phyloP scores from a whole-genome alignment of 2,797 vertebrate genomes.

The Coracias cyanogaster region DNA sequence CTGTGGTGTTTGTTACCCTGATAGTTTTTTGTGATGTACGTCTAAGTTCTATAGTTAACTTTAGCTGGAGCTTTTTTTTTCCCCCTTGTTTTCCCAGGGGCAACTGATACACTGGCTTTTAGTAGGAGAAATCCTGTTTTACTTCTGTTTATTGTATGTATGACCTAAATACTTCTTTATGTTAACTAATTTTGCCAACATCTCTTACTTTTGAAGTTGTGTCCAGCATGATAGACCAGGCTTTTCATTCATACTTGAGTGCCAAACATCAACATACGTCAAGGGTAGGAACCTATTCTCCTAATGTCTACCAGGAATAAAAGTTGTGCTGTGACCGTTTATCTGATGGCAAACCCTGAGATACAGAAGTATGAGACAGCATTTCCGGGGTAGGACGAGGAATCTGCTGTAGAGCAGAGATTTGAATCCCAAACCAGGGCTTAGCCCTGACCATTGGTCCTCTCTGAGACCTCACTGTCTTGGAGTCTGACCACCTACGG shows the following conservation, averaged over 20 bases:
- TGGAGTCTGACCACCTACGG: neutral
- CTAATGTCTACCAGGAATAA: fast-evolving
- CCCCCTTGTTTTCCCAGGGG: neutral
- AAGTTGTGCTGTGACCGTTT: neutral
- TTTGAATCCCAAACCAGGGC: neutral
- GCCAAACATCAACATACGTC: neutral
- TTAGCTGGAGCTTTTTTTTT: neutral
- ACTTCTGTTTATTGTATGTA: neutral
- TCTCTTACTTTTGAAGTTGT: neutral
- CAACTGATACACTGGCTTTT: neutral
- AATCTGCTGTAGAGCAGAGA: neutral
- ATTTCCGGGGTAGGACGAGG: neutral
- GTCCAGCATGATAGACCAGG: neutral
- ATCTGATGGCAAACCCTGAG: neutral
- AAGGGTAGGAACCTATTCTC: neutral
- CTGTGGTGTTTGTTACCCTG: neutral
- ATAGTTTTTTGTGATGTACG: neutral
- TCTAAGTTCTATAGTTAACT: neutral
- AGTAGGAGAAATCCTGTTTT: neutral
- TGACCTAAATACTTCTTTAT: neutral
- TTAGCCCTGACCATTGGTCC: neutral
- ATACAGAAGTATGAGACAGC: neutral
- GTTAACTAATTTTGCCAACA: neutral
- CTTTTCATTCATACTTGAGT: neutral
- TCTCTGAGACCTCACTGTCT: neutral